Conservation (phyloP, 2,113 vertebrate genomes). For the Tichodroma muraria region DNA sequence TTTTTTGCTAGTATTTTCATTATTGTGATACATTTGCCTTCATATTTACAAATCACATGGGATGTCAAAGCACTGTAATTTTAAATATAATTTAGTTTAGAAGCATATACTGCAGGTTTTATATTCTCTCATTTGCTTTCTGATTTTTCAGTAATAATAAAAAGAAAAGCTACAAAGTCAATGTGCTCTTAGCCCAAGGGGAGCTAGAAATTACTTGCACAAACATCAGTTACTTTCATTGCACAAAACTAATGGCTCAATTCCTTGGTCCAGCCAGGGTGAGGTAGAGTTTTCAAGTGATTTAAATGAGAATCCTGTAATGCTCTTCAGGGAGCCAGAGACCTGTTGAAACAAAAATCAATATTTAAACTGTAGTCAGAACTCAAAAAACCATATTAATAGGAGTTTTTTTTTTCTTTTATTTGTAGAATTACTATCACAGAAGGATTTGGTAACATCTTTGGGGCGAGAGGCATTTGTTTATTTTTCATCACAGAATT, state of each 20-base stretch:
- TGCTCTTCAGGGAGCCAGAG: neutral
- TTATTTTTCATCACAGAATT: neutral
- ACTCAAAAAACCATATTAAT: neutral
- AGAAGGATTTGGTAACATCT: neutral
- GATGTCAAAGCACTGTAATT: neutral
- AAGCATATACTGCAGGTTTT: neutral
- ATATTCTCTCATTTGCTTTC: neutral
- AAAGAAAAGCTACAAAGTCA: neutral
- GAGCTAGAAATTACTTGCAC: neutral
- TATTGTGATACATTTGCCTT: neutral
- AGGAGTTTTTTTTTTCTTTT: neutral
- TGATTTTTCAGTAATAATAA: neutral
- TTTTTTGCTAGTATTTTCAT: neutral
- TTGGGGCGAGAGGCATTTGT: neutral
- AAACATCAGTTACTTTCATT: neutral
- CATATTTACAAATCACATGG: neutral
- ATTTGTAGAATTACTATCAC: neutral
- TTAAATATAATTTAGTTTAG: neutral
- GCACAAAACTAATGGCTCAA: neutral
- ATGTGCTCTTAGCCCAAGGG: neutral
- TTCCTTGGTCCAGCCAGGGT: neutral
- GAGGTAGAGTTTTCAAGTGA: neutral
- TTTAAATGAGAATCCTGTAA: neutral
- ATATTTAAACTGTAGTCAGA: neutral
- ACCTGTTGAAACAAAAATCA: neutral